Conservation (phyloP, 2,113 vertebrate genomes). For the Dicrurus megarhynchus region DNA sequence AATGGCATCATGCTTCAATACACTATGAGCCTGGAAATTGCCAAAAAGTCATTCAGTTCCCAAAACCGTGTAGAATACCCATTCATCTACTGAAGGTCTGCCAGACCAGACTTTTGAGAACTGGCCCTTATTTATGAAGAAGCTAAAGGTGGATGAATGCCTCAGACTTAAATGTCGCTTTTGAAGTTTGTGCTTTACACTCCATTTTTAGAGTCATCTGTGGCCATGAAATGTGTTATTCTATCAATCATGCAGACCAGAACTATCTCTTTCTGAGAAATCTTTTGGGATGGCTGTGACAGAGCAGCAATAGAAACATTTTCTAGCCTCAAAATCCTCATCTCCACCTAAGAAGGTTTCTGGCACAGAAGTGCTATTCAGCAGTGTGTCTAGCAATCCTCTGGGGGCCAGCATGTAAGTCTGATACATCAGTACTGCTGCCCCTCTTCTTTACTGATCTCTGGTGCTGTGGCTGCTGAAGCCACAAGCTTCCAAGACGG, state of each 20-base stretch:
- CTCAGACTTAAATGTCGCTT: background rate
- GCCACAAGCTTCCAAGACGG: background rate
- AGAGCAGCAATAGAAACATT: background rate
- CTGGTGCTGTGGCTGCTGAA: background rate
- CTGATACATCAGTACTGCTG: background rate
- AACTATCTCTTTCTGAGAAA: background rate
- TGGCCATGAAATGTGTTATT: background rate
- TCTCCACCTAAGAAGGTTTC: background rate
- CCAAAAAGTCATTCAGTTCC: background rate
- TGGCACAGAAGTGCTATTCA: background rate
- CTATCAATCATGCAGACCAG: background rate
- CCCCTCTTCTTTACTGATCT: background rate
- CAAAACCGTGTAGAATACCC: background rate
- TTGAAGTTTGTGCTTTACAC: background rate
- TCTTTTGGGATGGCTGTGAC: background rate
- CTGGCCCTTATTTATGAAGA: background rate
- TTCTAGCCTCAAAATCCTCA: background rate
- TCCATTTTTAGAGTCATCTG: background rate
- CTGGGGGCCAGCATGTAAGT: rapidly evolving
- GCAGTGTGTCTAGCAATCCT: background rate
- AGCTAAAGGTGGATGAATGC: background rate
- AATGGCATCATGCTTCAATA: background rate
- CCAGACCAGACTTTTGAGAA: background rate
- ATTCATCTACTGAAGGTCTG: background rate
- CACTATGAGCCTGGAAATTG: background rate